Base-by-base conservation (phyloP, 2,797 vertebrate genomes). In the Brotula barbata region DNA sequence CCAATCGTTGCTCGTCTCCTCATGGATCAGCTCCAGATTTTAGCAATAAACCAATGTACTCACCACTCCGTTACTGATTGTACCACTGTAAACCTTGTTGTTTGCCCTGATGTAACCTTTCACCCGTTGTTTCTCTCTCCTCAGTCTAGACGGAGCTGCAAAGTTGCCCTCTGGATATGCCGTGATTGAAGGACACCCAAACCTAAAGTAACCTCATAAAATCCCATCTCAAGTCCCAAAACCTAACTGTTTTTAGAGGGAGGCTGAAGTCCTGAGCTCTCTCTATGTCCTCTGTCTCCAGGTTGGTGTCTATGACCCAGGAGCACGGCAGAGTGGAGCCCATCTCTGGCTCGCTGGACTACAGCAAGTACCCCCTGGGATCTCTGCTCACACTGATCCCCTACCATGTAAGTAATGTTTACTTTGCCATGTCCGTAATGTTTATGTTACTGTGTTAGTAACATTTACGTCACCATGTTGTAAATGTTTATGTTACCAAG, bases 271-370 rank as follows among this genome's bases (percentile, higher is more conserved):
- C 42, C 4, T 39, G 12, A n/a, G 2, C 6, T 16, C 2, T 63
- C 46, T 33, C 33, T 44, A 20, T 11, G 7, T 28, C 62, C 21
- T 52, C 31, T 34, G 57, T 58, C 33, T 52, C 17, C 77, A 94
- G 94, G 81, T 78, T 95, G 75, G 61, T 83, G 77, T 91, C 90
- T 13, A 90, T 95, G 91, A 94, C 93, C 10, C 94, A 95, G 83
- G 94, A 95, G 75, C 94, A 95, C 1, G 94, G 94, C 17, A 78
- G 73, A 73, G 81, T 95, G 73, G 93, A 93, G 76, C 74, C 91
- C 0, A 12, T 83, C 36, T 81, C 85, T 0, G 94, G 93, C 3
- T 39, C 7, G 12, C 25, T 95, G 80, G 93, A 94, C 15, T 94
- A 90, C 37, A 78, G 58, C 74, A 77, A 57, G 17, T 93, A 89